Percentiles rank a stretch among this genome's conserved stretches.
Evolutionary conservation across 2,888 invertebrate genomes (phyloP).

Genomic region (Leptopilina drosophilae): DNA sequence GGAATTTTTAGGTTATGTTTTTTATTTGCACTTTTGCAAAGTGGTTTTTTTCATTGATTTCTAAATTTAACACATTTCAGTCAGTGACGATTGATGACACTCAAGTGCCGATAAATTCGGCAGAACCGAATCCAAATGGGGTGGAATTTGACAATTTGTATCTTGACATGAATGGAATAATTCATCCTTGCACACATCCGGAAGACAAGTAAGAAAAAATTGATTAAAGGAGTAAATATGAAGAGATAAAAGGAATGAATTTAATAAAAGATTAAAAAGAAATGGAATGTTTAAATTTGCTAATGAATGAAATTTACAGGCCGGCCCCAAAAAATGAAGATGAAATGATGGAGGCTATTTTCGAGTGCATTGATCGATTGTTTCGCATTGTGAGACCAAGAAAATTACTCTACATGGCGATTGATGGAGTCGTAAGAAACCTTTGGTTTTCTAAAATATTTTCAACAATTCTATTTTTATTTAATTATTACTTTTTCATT

Average conservation of each 20-base stretch:
- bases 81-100: constrained; percentile 87
- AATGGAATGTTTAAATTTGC: constrained; percentile 28
- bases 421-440: constrained; percentile 93
- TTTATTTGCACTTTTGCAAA: too few relatives aligned
- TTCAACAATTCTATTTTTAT: too few relatives aligned
- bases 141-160: constrained; percentile 99
- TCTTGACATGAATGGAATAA: constrained; percentile 99
- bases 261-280: background rate
- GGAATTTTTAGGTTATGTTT: too few relatives aligned
- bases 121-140: constrained; percentile 95
- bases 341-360: constrained; percentile 99
- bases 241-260: too few relatives aligned
- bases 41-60: too few relatives aligned
- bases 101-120: constrained; percentile 87
- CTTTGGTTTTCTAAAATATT: too few relatives aligned
- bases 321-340: constrained; percentile 98
- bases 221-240: background rate
- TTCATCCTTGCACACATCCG: constrained; percentile 99
- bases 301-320: constrained; percentile 69
- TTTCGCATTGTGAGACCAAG: constrained; percentile 95
- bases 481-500: background rate
- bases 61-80: constrained; percentile 76
- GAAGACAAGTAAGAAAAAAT: constrained; percentile 86
- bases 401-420: constrained; percentile 98
- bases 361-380: constrained; percentile 97